These are phyloP conservation scores for Epicampocera succincta DNA, from an alignment of 2,888 invertebrate species.

Conservation along the genomic window DNA sequence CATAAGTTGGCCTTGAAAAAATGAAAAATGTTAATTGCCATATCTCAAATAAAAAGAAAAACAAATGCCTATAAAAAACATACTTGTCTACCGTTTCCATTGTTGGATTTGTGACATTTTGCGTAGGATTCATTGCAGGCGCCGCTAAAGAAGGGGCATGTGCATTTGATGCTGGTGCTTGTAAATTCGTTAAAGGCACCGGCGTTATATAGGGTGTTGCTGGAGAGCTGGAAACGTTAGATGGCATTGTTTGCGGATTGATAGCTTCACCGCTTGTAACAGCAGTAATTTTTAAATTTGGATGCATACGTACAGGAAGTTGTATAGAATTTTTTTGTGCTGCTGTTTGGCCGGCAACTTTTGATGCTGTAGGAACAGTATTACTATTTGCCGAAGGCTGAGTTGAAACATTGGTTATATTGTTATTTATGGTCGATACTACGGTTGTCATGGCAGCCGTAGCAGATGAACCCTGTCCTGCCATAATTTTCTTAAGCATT, in stretches of 20 bases:
- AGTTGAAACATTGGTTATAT: slow-evolving; percentile 5
- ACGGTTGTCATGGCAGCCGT: slow-evolving; percentile 66
- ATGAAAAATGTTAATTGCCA: neutral
- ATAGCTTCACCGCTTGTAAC: slow-evolving; percentile 72
- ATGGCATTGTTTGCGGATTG: slow-evolving; percentile 36
- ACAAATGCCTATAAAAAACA: slow-evolving; percentile 3
- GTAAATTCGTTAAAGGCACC: slow-evolving; percentile 69
- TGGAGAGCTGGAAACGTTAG: slow-evolving; percentile 18
- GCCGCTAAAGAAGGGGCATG: neutral
- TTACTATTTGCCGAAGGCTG: neutral
- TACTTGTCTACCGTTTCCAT: slow-evolving; percentile 65
- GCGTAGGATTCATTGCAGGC: neutral
- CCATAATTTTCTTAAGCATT: slow-evolving; percentile 77
- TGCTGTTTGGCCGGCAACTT: slow-evolving; percentile 32
- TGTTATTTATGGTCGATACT: slow-evolving; percentile 56
- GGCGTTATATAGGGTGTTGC: slow-evolving; percentile 67
- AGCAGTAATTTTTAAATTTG: slow-evolving; percentile 74
- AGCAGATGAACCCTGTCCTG: slow-evolving; percentile 71
- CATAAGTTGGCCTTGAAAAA: slow-evolving; percentile 68
- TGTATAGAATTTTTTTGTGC: slow-evolving; percentile 66
- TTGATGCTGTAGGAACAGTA: neutral
- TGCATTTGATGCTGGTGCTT: slow-evolving; percentile 38
- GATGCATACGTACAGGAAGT: slow-evolving; percentile 72
- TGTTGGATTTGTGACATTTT: neutral
- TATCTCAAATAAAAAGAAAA: neutral